phyloP scores from a whole-genome alignment of 2,888 invertebrate species.

The Dorcus hopei region DNA sequence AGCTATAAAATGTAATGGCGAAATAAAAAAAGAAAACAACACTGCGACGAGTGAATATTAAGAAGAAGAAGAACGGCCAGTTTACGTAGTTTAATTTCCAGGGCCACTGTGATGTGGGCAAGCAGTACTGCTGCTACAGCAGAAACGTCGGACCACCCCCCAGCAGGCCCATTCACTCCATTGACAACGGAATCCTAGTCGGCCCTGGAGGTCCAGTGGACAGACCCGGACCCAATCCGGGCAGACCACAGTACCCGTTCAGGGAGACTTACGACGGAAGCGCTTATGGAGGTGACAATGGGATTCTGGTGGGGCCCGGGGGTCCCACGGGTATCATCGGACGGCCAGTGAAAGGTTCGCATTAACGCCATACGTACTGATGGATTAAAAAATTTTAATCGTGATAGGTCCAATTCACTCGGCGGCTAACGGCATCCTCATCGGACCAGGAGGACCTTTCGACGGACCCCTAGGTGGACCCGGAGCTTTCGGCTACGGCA shows the following conservation, averaged over 20 bases:
- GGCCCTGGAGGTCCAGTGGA: constrained; percentile 47
- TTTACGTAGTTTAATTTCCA: constrained; percentile 38
- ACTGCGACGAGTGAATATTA: too few relatives aligned
- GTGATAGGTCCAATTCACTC: constrained; percentile 20
- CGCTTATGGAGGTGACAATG: constrained; percentile 19
- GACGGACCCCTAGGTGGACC: constrained; percentile 29
- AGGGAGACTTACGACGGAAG: constrained; percentile 15
- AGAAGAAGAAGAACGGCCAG: too few relatives aligned
- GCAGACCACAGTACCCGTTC: neutral
- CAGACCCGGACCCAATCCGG: neutral
- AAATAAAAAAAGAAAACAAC: too few relatives aligned
- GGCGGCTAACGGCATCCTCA: constrained; percentile 34
- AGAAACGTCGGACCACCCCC: constrained; percentile 39
- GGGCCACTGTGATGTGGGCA: constrained; percentile 63
- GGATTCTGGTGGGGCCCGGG: constrained; percentile 50
- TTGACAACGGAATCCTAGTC: constrained; percentile 48
- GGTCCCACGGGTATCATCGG: constrained; percentile 56
- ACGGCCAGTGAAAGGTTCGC: constrained; percentile 32
- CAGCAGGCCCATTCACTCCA: constrained; percentile 41
- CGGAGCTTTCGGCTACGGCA: constrained; percentile 9
- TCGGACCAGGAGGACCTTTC: constrained; percentile 40
- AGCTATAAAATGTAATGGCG: too few relatives aligned
- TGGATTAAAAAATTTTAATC: too few relatives aligned
- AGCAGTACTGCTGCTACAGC: constrained; percentile 61
- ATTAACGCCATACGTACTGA: too few relatives aligned